Percentiles rank a stretch among this genome's conserved stretches.
These are phyloP conservation scores for Pygoscelis adeliae DNA, from an alignment of 2,113 vertebrate species.

Conservation along the genomic window DNA sequence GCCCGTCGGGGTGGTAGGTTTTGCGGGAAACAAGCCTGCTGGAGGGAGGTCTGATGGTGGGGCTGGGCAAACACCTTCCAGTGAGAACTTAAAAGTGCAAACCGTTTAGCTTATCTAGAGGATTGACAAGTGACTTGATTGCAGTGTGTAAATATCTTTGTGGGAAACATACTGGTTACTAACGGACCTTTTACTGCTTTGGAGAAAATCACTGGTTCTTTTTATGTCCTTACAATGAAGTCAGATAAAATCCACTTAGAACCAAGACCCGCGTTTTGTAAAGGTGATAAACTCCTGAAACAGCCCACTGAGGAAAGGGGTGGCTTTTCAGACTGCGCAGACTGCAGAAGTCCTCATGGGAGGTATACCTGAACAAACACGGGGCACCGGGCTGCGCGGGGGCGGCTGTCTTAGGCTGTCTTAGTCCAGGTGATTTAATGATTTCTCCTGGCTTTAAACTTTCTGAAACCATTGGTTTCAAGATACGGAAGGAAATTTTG, in stretches of 20 bases:
- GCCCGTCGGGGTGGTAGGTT: background rate
- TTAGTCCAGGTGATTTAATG: background rate
- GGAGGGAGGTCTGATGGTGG: background rate
- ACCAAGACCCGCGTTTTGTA: background rate
- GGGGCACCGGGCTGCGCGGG: rapidly evolving
- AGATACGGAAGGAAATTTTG: background rate
- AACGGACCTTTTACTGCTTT: conserved; percentile 43
- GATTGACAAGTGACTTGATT: conserved; percentile 53
- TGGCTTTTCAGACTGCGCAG: background rate
- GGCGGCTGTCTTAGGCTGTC: background rate
- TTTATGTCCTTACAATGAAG: conserved; percentile 53
- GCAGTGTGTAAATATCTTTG: conserved; percentile 50
- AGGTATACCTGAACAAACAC: background rate
- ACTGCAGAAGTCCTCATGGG: background rate
- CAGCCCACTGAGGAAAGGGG: rapidly evolving
- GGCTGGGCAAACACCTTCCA: conserved; percentile 52
- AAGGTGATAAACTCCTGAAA: conserved; percentile 40
- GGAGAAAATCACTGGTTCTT: conserved; percentile 34
- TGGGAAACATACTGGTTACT: conserved; percentile 5
- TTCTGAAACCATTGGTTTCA: rapidly evolving
- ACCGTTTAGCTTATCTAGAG: conserved; percentile 55
- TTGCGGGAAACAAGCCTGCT: background rate
- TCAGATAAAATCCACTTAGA: conserved; percentile 56
- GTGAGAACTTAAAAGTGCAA: conserved; percentile 45
- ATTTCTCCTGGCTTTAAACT: background rate